Percentiles rank a stretch among this genome's conserved stretches.
Evolutionary conservation across 1,140 invertebrate species (phyloP).

Genomic region (Achatina immaculata): DNA sequence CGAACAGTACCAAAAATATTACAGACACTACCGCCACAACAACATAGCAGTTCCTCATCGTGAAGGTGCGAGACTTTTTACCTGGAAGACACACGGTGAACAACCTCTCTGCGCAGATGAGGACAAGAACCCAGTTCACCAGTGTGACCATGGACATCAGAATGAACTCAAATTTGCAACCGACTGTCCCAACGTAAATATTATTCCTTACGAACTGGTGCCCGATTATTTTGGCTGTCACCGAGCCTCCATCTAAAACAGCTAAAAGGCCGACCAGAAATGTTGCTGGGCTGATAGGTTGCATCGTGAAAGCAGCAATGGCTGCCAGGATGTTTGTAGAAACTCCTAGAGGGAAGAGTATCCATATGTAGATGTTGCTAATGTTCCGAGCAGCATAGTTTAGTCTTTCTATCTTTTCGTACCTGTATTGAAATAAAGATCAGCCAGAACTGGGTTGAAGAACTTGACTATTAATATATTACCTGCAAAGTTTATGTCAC

Average conservation of each 20-base stretch:
- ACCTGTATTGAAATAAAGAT: too few species aligned
- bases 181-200: slow-evolving; percentile 41
- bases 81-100: slow-evolving; percentile 55
- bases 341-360: slow-evolving; percentile 47
- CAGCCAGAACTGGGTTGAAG: too few species aligned
- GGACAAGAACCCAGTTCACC: slow-evolving; percentile 58
- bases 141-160: slow-evolving; percentile 21
- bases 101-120: slow-evolving; percentile 57
- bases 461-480: too few species aligned
- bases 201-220: slow-evolving; percentile 47
- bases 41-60: slow-evolving; percentile 39
- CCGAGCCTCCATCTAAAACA: slow-evolving; percentile 45
- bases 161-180: slow-evolving; percentile 41
- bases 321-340: slow-evolving; percentile 53
- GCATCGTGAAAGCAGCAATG: slow-evolving; percentile 51
- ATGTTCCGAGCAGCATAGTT: slow-evolving; percentile 19
- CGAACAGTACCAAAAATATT: slow-evolving; percentile 41
- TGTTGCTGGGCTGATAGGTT: slow-evolving; percentile 49
- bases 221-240: slow-evolving; percentile 53
- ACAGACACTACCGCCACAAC: slow-evolving; percentile 40
- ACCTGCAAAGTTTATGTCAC: too few species aligned
- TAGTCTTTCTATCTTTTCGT: background rate
- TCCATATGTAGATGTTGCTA: slow-evolving; percentile 52
- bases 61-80: slow-evolving; percentile 50
- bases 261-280: slow-evolving; percentile 55